These are phyloP conservation scores for rat (Rattus norvegicus) DNA, from an alignment of 2,113 vertebrate species.

Conservation along the genomic window DNA sequence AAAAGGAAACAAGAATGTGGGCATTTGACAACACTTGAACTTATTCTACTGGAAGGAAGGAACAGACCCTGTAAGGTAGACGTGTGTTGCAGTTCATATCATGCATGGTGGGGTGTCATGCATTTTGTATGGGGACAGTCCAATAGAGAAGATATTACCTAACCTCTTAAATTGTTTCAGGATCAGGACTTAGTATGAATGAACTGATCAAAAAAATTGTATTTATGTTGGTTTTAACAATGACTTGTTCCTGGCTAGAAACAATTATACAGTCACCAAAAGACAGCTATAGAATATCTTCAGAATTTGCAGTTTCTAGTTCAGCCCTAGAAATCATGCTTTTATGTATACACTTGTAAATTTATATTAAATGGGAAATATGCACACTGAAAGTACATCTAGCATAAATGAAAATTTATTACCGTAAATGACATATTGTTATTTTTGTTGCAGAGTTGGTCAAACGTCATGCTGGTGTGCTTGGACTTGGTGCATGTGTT, in stretches of 20 bases:
- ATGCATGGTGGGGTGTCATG: not conserved
- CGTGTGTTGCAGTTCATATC: not conserved
- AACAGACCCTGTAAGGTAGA: not conserved
- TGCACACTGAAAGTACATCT: not conserved
- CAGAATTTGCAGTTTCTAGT: slow-evolving; percentile 11
- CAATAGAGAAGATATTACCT: not conserved
- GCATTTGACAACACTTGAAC: not conserved
- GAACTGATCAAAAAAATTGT: not conserved
- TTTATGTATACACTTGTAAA: not conserved
- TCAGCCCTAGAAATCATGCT: not conserved
- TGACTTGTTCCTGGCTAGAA: not conserved
- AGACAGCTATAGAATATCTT: not conserved
- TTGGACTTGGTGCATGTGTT: slow-evolving; percentile 96
- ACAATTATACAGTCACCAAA: not conserved
- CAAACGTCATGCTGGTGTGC: slow-evolving; percentile 96
- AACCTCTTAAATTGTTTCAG: slow-evolving; percentile 6
- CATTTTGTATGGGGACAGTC: not conserved
- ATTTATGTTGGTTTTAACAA: not conserved
- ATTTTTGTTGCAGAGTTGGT: slow-evolving; percentile 90
- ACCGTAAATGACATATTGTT: not conserved
- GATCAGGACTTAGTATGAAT: not conserved
- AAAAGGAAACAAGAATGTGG: not conserved
- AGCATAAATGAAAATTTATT: not conserved
- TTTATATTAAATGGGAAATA: slow-evolving; percentile 49
- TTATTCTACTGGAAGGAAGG: not conserved